Evolutionary conservation across 2,113 vertebrate genomes (phyloP).

Genomic region (Morone chrysops): DNA sequence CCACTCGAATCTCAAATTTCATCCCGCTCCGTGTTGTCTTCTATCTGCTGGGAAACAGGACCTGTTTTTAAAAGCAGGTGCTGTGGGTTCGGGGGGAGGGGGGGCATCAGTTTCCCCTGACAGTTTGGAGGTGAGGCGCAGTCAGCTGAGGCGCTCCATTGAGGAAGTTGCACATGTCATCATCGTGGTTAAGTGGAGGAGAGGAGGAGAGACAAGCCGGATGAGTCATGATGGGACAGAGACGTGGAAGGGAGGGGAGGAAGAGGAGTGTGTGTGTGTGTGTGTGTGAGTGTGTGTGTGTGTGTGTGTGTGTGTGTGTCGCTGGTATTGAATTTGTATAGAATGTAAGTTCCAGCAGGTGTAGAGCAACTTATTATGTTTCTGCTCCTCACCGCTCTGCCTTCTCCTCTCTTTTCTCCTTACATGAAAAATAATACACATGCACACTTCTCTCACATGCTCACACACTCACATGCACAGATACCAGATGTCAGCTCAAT

Average conservation of each 20-base stretch:
- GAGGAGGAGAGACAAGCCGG: conserved; percentile 65
- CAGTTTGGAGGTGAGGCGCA: conserved; percentile 56
- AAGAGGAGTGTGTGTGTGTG: not conserved
- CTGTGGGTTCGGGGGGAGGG: conserved; percentile 23
- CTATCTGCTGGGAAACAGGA: conserved; percentile 38
- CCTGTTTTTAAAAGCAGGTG: conserved; percentile 58
- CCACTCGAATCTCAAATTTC: conserved; percentile 56
- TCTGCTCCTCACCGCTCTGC: conserved; percentile 29
- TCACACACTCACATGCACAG: conserved; percentile 5
- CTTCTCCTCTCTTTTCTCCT: conserved; percentile 15
- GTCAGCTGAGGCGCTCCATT: conserved; percentile 57
- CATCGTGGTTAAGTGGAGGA: conserved; percentile 70
- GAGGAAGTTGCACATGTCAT: conserved; percentile 76
- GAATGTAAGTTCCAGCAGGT: conserved; percentile 49
- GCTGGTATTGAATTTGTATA: conserved; percentile 38
- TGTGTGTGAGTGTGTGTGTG: conserved; percentile 13
- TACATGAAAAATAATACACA: conserved; percentile 32
- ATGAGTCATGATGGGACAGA: conserved; percentile 75
- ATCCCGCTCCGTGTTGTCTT: conserved; percentile 18
- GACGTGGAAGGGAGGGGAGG: conserved; percentile 38
- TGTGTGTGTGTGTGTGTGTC: conserved; percentile 13
- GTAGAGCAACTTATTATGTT: conserved; percentile 52
- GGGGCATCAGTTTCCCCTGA: conserved; percentile 62
- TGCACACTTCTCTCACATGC: not conserved
- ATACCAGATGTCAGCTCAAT: conserved; percentile 74